phyloP scores from a whole-genome alignment of 1,140 invertebrate species.

The Monochamus saltuarius region DNA sequence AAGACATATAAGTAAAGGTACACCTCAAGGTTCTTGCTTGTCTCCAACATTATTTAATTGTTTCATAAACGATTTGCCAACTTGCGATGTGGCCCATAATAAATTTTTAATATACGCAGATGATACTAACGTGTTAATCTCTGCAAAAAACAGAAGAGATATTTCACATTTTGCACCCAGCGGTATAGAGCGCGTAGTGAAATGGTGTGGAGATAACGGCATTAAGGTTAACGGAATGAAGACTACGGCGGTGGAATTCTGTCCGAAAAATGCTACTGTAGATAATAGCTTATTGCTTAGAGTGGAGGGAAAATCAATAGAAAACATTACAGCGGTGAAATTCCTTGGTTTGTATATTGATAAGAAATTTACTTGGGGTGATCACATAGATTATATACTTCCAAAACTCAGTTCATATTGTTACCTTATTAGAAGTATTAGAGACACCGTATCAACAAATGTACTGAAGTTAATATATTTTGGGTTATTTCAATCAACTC shows the following conservation, averaged over 20 bases:
- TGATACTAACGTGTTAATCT: neutral
- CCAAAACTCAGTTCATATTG: conserved; percentile 1
- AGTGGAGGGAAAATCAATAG: neutral
- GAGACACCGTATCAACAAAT: conserved; percentile 1
- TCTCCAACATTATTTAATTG: conserved; percentile 1
- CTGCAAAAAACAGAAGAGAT: neutral
- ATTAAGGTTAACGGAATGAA: neutral
- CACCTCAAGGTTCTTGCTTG: conserved; percentile 8
- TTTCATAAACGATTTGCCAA: conserved; percentile 11
- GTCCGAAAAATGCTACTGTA: neutral
- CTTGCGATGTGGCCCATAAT: neutral
- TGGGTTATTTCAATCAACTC: neutral
- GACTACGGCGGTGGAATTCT: neutral
- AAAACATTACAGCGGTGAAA: neutral
- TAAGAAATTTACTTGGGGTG: neutral
- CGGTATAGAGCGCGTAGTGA: neutral
- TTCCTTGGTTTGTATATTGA: neutral
- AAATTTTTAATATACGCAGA: neutral
- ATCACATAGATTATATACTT: conserved; percentile 1
- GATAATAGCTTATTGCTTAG: neutral
- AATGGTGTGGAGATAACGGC: neutral
- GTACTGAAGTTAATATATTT: neutral
- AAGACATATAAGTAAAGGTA: neutral
- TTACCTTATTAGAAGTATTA: conserved; percentile 4
- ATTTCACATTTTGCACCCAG: neutral